A percentile compares a stretch with the other conserved stretches of the same genome.
These are phyloP conservation scores for Rhingia rostrata DNA, from an alignment of 2,888 invertebrate genomes.

Conservation along the genomic window DNA sequence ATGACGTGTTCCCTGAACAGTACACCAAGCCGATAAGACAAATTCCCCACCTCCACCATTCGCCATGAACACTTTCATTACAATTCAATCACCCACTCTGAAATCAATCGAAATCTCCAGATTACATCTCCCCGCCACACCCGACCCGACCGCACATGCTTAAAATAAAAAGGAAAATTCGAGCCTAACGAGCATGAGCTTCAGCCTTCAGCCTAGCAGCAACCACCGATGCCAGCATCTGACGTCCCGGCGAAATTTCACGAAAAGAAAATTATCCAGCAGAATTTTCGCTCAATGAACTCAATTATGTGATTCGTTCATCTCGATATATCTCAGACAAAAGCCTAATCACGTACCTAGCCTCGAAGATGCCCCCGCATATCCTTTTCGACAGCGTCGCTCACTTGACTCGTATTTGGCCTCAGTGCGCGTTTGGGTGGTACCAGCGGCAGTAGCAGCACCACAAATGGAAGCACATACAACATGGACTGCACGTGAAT, in stretches of 20 bases:
- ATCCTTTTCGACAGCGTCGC: constrained; percentile 16
- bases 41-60: constrained; percentile 31
- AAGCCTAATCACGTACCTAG: constrained; percentile 69
- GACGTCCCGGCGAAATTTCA: constrained; percentile 23
- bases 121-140: constrained; percentile 35
- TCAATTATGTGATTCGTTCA: constrained; percentile 66
- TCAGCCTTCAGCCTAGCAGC: not conserved
- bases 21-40: not conserved
- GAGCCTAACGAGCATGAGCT: constrained; percentile 1
- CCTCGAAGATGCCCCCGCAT: constrained; percentile 24
- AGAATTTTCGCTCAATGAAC: constrained; percentile 57
- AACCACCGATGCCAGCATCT: not conserved
- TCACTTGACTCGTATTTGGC: not conserved
- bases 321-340: constrained; percentile 59
- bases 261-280: constrained; percentile 44
- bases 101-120: constrained; percentile 51
- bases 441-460: not conserved
- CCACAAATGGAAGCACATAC: constrained; percentile 25
- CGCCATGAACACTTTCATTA: constrained; percentile 44
- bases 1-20: not conserved
- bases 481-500: constrained; percentile 41
- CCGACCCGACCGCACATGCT: constrained; percentile 19
- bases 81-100: constrained; percentile 59
- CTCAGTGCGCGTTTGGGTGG: not conserved
- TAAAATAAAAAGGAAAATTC: constrained; percentile 19